A percentile compares a stretch with the other conserved stretches of the same genome.
These are phyloP conservation scores for Alentia gelatinosa DNA, from an alignment of 2,888 invertebrate genomes.

Conservation along the genomic window DNA sequence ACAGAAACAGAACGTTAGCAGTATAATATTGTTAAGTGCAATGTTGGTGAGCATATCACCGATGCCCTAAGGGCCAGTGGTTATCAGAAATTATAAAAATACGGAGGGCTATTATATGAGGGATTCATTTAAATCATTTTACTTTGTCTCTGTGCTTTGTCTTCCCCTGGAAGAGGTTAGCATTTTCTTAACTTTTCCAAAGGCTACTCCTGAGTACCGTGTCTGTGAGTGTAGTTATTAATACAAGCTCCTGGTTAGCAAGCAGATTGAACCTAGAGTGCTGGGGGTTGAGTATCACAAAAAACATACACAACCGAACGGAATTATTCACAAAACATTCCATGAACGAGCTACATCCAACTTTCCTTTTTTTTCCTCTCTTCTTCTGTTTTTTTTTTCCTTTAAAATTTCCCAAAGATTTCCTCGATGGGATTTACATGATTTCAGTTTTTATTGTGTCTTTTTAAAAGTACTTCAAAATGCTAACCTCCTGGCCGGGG, in stretches of 20 bases:
- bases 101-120: too few species aligned
- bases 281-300: constrained; percentile 35
- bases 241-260: constrained; percentile 46
- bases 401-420: background rate
- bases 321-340: constrained; percentile 45
- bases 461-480: constrained; percentile 16
- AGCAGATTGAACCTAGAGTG: constrained; percentile 13
- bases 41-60: background rate
- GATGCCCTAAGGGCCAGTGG: background rate
- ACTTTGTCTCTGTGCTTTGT: background rate
- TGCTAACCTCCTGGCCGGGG: constrained; percentile 53
- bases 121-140: background rate
- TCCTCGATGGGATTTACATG: too few species aligned
- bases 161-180: constrained; percentile 53
- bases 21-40: background rate
- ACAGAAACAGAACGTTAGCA: constrained; percentile 5
- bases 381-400: background rate
- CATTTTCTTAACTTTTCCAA: constrained; percentile 1
- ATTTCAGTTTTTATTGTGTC: background rate
- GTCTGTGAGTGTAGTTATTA: constrained; percentile 37
- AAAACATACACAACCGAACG: constrained; percentile 30
- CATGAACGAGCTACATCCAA: constrained; percentile 37
- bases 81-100: background rate
- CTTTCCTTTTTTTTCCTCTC: too few species aligned
- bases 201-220: background rate